Conservation (phyloP, 1,140 invertebrate species). For the Episyrphus balteatus region DNA sequence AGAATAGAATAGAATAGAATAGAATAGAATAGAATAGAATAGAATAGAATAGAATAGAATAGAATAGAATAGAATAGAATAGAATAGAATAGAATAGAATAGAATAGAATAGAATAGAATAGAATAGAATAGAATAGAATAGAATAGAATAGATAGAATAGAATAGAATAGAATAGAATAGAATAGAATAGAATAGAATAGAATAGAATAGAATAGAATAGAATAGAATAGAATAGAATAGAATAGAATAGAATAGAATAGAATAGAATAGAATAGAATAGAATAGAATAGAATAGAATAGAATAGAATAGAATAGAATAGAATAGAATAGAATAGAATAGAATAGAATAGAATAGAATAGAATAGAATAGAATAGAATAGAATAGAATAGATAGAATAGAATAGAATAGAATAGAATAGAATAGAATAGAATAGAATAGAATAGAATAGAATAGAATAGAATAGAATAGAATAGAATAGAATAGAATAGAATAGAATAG, state of each 20-base stretch:
- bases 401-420: no score
- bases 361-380: slow-evolving; percentile 1
- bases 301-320: neutral
- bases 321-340: slow-evolving; percentile 1
- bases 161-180: neutral
- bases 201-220: neutral
- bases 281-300: neutral
- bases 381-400: no score
- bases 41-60: neutral
- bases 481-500: slow-evolving; percentile 1
- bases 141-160: no score
- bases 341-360: slow-evolving; percentile 2
- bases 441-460: slow-evolving; percentile 2
- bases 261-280: neutral
- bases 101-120: neutral
- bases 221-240: neutral
- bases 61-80: neutral
- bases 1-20: neutral
- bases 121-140: neutral
- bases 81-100: neutral
- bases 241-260: neutral
- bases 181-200: neutral
- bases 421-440: slow-evolving; percentile 1
- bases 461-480: neutral
- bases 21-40: neutral